phyloP scores from a whole-genome alignment of 2,888 invertebrate genomes.

The Caenorhabditis parvicauda region DNA sequence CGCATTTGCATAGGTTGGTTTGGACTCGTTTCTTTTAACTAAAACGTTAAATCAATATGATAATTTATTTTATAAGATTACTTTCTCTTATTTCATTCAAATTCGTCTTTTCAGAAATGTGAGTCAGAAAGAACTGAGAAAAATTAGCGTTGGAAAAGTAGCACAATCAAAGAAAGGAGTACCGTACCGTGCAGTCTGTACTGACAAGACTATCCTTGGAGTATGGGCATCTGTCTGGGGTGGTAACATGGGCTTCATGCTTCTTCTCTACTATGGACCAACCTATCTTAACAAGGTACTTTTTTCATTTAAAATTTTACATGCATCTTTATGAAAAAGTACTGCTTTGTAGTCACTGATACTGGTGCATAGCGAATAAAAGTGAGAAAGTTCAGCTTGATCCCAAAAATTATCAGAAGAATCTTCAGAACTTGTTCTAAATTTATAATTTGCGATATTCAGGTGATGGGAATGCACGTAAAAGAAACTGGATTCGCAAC shows the following conservation, averaged over 20 bases:
- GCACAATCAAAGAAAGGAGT: constrained; percentile 8
- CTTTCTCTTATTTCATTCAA: not conserved
- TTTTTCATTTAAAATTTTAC: not conserved
- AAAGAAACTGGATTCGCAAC: constrained; percentile 35
- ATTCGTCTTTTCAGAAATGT: constrained; percentile 20
- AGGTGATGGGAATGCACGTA: constrained; percentile 35
- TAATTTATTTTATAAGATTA: not conserved
- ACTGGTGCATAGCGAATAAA: too few relatives aligned
- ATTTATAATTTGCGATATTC: too few relatives aligned
- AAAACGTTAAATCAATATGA: not conserved
- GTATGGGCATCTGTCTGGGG: constrained; percentile 21
- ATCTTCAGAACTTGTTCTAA: not conserved
- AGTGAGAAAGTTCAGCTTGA: too few relatives aligned
- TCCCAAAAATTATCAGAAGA: too few relatives aligned
- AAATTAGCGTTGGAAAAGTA: constrained; percentile 18
- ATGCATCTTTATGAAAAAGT: too few relatives aligned
- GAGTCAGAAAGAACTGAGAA: constrained; percentile 17
- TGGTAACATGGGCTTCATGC: constrained; percentile 16
- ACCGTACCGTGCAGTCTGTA: constrained; percentile 26
- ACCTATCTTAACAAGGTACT: constrained; percentile 22
- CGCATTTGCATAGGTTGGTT: constrained; percentile 18
- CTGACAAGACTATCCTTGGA: constrained; percentile 7
- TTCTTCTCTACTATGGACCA: constrained; percentile 22
- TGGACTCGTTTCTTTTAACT: not conserved
- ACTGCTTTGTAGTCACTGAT: too few relatives aligned